These are phyloP conservation scores for Drosophila trichaetosa DNA, from an alignment of 2,888 invertebrate genomes.

Conservation along the genomic window DNA sequence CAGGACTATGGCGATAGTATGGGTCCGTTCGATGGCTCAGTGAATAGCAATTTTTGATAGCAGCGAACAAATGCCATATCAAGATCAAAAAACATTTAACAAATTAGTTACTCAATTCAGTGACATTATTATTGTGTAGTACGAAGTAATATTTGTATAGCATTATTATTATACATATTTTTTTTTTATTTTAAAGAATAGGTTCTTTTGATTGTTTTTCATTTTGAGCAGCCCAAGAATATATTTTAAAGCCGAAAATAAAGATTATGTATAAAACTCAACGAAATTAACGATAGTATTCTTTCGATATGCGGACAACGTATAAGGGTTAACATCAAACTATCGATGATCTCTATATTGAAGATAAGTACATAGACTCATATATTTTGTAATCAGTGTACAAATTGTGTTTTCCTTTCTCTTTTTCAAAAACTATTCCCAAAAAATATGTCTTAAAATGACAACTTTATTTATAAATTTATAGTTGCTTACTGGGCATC, in stretches of 20 bases:
- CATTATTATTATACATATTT: constrained; percentile 67
- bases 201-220: constrained; percentile 62
- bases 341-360: not conserved
- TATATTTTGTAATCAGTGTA: not conserved
- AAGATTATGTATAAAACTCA: constrained; percentile 23
- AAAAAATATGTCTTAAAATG: constrained; percentile 37
- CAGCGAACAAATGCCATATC: constrained; percentile 66
- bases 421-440: not conserved
- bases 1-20: constrained; percentile 88
- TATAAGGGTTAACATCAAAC: constrained; percentile 33
- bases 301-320: not conserved
- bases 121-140: constrained; percentile 79
- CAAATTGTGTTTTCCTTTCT: not conserved
- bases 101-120: constrained; percentile 77
- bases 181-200: constrained; percentile 48
- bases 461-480: constrained; percentile 43
- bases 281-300: constrained; percentile 7
- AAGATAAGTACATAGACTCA: not conserved
- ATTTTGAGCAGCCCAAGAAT: constrained; percentile 50
- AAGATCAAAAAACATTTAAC: constrained; percentile 63
- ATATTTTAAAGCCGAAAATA: constrained; percentile 38
- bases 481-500: constrained; percentile 24
- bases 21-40: constrained; percentile 85
- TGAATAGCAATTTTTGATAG: constrained; percentile 80
- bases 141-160: constrained; percentile 79